Conservation (phyloP, 2,797 vertebrate genomes). For the Emydoidea blandingii region DNA sequence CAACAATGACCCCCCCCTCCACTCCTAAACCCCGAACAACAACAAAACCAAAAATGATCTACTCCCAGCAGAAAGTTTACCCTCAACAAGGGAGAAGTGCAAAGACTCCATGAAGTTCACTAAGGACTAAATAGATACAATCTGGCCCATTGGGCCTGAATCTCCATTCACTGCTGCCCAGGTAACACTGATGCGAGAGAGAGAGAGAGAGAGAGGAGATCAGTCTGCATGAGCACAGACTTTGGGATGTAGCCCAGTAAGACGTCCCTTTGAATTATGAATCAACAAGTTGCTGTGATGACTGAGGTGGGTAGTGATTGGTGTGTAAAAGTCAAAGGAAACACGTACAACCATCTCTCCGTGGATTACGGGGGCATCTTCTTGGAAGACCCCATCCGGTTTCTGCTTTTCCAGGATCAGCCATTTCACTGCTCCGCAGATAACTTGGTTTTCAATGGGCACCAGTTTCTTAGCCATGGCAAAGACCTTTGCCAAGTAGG, state of each 20-base stretch:
- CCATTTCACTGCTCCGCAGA: constrained; percentile 88
- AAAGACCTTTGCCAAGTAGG: constrained; percentile 90
- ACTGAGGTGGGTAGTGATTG: not conserved
- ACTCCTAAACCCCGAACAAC: not conserved
- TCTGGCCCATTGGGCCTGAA: not conserved
- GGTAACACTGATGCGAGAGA: not conserved
- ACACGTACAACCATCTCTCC: constrained; percentile 80
- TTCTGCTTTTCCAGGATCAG: constrained; percentile 84
- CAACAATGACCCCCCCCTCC: not conserved
- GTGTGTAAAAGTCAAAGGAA: not conserved
- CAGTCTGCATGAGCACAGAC: not conserved
- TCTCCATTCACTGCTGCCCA: not conserved
- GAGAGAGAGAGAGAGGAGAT: not conserved
- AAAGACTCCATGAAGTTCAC: not conserved
- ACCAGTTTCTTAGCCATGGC: constrained; percentile 80
- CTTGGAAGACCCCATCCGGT: constrained; percentile 79
- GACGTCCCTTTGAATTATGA: not conserved
- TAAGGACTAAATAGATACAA: not conserved
- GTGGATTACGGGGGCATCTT: constrained; percentile 79
- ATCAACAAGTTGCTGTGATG: not conserved
- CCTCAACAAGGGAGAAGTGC: not conserved
- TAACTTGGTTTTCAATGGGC: constrained; percentile 54
- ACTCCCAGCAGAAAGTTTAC: too few species aligned
- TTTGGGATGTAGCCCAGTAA: not conserved
- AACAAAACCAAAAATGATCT: not conserved